Conservation (phyloP, 1,140 invertebrate species). For the Penaeus indicus region DNA sequence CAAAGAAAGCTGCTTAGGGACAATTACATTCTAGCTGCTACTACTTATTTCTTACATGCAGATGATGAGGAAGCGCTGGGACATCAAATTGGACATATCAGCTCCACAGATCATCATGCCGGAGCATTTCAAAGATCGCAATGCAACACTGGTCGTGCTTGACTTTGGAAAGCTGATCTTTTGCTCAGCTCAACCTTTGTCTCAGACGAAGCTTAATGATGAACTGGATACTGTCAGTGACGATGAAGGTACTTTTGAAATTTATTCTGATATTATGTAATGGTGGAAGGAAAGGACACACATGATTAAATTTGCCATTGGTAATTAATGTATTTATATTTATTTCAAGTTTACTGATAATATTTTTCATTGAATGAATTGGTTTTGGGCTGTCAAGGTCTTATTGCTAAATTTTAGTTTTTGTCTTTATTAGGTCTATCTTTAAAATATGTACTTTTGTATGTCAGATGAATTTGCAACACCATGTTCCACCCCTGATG, state of each 20-base stretch:
- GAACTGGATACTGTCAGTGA: slow-evolving; percentile 69
- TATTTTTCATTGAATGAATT: too few species aligned
- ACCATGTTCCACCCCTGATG: slow-evolving; percentile 87
- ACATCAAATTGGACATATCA: slow-evolving; percentile 90
- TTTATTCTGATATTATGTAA: too few species aligned
- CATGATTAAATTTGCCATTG: too few species aligned
- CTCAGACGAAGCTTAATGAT: slow-evolving; percentile 50
- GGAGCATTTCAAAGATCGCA: slow-evolving; percentile 85
- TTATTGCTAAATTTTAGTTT: background rate
- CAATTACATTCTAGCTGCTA: too few species aligned
- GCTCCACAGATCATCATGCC: slow-evolving; percentile 89
- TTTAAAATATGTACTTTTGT: background rate
- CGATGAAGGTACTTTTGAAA: slow-evolving; percentile 71
- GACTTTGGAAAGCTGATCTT: slow-evolving; percentile 88
- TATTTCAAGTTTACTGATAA: too few species aligned
- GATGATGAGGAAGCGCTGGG: slow-evolving; percentile 80
- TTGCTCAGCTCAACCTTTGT: slow-evolving; percentile 74
- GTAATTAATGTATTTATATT: too few species aligned
- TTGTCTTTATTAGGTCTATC: background rate
- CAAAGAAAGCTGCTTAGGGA: background rate
- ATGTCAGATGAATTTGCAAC: slow-evolving; percentile 80
- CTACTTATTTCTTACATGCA: slow-evolving; percentile 15
- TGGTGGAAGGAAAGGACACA: too few species aligned
- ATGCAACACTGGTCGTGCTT: slow-evolving; percentile 84
- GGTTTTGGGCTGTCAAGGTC: too few species aligned